Percentiles rank a stretch among this genome's conserved stretches.
phyloP scores from a whole-genome alignment of 2,888 invertebrate genomes.

The Melanotus villosus region DNA sequence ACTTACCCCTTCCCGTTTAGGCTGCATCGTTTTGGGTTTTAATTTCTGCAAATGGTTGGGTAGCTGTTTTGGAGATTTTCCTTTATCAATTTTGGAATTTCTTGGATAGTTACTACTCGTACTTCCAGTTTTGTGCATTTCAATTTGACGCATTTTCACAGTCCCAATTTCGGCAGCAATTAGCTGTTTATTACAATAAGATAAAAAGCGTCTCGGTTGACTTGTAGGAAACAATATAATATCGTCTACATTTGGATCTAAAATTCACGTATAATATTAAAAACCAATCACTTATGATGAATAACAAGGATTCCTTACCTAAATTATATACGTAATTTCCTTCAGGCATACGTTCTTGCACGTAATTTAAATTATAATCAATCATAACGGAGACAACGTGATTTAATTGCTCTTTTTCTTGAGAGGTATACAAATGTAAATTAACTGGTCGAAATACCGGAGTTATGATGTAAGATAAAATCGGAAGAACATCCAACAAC shows the following conservation, averaged over 20 bases:
- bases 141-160: conserved; percentile 78
- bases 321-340: conserved; percentile 80
- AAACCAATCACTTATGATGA: too few species aligned
- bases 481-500: conserved; percentile 80
- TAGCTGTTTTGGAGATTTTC: conserved; percentile 58
- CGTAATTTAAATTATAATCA: conserved; percentile 88
- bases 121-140: conserved; percentile 50
- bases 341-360: conserved; percentile 83
- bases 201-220: conserved; percentile 65
- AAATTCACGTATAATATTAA: conserved; percentile 55
- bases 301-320: conserved; percentile 56
- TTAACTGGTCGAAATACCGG: conserved; percentile 83
- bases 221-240: conserved; percentile 69
- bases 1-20: conserved; percentile 53
- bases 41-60: conserved; percentile 83
- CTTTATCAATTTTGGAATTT: background rate
- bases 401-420: conserved; percentile 79
- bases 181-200: conserved; percentile 83
- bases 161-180: conserved; percentile 87
- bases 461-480: conserved; percentile 79
- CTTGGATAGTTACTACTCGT: conserved; percentile 16
- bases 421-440: conserved; percentile 79
- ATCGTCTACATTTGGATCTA: conserved; percentile 87
- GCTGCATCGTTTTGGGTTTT: conserved; percentile 72
- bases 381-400: conserved; percentile 88